These are phyloP conservation scores for Mythimna albipuncta DNA, from an alignment of 2,888 invertebrate genomes.

Conservation along the genomic window DNA sequence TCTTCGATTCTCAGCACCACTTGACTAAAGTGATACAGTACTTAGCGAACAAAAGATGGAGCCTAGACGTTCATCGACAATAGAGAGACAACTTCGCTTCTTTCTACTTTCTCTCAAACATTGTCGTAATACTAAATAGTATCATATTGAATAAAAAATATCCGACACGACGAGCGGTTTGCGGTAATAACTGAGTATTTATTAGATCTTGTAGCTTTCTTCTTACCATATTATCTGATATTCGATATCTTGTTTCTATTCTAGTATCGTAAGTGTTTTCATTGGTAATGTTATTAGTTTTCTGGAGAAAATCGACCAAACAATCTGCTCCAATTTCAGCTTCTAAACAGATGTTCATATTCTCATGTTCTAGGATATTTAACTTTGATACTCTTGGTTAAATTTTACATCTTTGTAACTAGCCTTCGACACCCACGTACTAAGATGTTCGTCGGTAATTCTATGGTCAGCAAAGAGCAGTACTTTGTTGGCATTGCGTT, in stretches of 20 bases:
- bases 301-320: not conserved
- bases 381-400: conserved; percentile 4
- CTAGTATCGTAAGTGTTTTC: conserved; percentile 13
- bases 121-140: conserved; percentile 31
- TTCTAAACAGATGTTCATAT: conserved; percentile 25
- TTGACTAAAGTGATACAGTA: conserved; percentile 20
- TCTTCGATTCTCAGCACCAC: conserved; percentile 1
- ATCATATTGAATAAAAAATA: conserved; percentile 41
- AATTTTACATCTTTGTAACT: conserved; percentile 32
- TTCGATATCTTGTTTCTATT: conserved; percentile 38
- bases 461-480: conserved; percentile 65
- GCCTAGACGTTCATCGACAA: conserved; percentile 13
- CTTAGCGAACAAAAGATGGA: conserved; percentile 27
- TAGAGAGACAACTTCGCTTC: conserved; percentile 23
- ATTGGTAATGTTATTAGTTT: conserved; percentile 20
- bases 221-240: conserved; percentile 25
- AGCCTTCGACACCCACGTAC: conserved; percentile 72
- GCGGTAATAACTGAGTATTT: conserved; percentile 54
- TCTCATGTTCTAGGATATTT: conserved; percentile 3
- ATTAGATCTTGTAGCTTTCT: conserved; percentile 53
- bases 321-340: not conserved
- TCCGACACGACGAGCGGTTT: conserved; percentile 54
- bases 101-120: conserved; percentile 50
- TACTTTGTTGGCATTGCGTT: conserved; percentile 63
- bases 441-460: conserved; percentile 58